phyloP scores from a whole-genome alignment of 2,113 vertebrate genomes.

The Eublepharis macularius region DNA sequence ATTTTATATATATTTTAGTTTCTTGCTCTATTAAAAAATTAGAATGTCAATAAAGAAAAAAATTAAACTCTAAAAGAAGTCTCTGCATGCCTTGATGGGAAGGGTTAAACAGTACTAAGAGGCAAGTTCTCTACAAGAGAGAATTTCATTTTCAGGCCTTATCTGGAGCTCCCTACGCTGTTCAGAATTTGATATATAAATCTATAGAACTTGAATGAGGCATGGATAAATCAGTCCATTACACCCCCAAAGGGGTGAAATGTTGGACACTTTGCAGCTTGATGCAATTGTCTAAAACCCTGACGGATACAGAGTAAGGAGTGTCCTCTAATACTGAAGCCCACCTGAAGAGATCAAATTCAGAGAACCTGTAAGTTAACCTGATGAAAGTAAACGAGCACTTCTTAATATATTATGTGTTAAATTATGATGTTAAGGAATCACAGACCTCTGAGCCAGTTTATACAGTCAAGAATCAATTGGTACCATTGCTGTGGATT shows the following conservation, averaged over 20 bases:
- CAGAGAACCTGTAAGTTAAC: not conserved
- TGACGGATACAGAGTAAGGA: fast-evolving
- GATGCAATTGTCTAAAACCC: not conserved
- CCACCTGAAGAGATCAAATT: not conserved
- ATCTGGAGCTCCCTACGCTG: too few species aligned
- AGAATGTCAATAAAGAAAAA: too few species aligned
- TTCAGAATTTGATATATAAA: too few species aligned
- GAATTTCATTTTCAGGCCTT: too few species aligned
- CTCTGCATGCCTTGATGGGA: too few species aligned
- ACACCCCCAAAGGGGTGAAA: not conserved
- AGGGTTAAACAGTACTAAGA: too few species aligned
- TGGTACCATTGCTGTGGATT: not conserved
- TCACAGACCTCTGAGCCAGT: not conserved
- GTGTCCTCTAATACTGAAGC: not conserved
- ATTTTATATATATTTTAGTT: too few species aligned
- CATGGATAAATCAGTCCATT: too few species aligned
- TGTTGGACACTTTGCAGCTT: not conserved
- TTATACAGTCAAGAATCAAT: not conserved
- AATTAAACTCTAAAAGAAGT: too few species aligned
- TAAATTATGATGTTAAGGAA: not conserved
- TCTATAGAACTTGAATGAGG: too few species aligned
- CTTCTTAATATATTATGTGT: not conserved
- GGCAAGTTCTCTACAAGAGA: too few species aligned
- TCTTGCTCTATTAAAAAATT: too few species aligned
- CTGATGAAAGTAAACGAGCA: not conserved